Evolutionary conservation across 2,797 vertebrate genomes (phyloP).

Genomic region (Smutsia temminckii): DNA sequence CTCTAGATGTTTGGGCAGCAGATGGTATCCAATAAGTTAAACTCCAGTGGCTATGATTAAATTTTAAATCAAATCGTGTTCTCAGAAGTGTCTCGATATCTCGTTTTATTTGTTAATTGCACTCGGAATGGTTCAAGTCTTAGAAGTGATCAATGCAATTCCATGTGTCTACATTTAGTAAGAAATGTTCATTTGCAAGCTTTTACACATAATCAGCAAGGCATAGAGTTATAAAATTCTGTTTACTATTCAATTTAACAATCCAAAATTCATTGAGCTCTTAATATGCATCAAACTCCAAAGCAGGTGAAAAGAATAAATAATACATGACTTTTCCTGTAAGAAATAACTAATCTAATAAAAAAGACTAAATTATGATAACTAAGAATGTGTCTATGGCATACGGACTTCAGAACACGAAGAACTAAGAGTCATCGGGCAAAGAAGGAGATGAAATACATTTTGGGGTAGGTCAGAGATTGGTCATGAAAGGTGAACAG

Average conservation of each 20-base stretch:
- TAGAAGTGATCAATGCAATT: conserved; percentile 73
- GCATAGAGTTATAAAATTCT: conserved; percentile 13
- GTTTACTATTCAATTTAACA: conserved; percentile 27
- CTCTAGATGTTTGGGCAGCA: conserved; percentile 78
- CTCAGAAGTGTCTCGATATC: conserved; percentile 77
- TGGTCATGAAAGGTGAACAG: not conserved
- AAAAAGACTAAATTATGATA: not conserved
- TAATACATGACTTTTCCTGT: not conserved
- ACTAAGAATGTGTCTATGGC: not conserved
- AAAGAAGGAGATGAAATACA: not conserved
- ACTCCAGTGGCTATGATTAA: conserved; percentile 77
- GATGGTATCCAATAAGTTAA: conserved; percentile 81
- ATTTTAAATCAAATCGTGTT: conserved; percentile 83
- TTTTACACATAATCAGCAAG: conserved; percentile 20
- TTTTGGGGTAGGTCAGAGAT: not conserved
- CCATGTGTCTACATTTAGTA: conserved; percentile 39
- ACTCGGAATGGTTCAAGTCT: conserved; percentile 73
- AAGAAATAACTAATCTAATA: not conserved
- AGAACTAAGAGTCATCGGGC: not conserved
- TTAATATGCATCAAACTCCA: not conserved
- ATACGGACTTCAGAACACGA: not conserved
- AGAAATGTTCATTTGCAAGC: conserved; percentile 42
- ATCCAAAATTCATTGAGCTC: not conserved
- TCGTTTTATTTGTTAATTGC: conserved; percentile 72
- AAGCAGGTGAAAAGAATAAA: not conserved